phyloP scores from a whole-genome alignment of 2,797 vertebrate species.

The Phrynocephalus vlangalii region DNA sequence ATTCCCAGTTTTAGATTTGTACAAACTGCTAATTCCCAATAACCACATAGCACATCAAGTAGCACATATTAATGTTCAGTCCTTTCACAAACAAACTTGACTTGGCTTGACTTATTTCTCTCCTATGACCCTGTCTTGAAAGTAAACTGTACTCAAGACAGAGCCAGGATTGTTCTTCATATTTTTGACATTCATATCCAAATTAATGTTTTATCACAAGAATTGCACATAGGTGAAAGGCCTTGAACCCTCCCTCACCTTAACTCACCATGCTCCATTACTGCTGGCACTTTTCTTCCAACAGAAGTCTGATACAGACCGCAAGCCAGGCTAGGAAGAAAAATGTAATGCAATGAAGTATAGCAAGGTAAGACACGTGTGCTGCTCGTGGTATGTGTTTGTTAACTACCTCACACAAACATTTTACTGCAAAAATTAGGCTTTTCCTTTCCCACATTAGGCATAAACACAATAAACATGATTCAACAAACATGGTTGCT shows the following conservation, averaged over 20 bases:
- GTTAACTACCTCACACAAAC: neutral
- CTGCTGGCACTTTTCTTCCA: neutral
- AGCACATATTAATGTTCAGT: neutral
- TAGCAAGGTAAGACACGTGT: neutral
- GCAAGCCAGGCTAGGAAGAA: neutral
- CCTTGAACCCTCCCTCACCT: neutral
- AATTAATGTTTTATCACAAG: neutral
- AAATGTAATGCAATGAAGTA: neutral
- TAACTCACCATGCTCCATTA: neutral
- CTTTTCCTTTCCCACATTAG: too few relatives aligned
- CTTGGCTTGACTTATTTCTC: conserved; percentile 19
- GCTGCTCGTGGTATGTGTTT: neutral
- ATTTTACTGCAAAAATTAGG: neutral
- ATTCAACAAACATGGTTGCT: neutral
- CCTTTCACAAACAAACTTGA: neutral
- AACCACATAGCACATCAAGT: neutral
- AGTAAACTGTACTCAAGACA: conserved; percentile 11
- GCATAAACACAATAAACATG: neutral
- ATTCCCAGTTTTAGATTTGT: neutral
- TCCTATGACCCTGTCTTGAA: conserved; percentile 27
- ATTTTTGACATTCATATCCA: neutral
- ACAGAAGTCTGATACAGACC: neutral
- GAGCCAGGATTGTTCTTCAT: neutral
- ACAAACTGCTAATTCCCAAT: neutral
- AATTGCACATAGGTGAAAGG: neutral